These are phyloP conservation scores for Acanthiza pusilla DNA, from an alignment of 2,797 vertebrate species.

Conservation along the genomic window DNA sequence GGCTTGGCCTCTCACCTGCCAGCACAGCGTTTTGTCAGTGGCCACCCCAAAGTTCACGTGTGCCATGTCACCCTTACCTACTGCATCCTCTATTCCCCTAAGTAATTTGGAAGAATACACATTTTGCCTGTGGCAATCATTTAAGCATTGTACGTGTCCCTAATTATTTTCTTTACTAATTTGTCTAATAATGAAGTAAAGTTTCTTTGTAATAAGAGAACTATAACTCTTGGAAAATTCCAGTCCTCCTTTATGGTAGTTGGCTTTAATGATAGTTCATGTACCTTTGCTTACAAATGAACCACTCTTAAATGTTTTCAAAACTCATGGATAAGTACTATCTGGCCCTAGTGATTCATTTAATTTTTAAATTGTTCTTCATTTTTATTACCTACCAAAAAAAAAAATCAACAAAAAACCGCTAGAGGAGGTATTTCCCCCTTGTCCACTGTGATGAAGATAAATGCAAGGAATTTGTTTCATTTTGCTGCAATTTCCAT, in stretches of 20 bases:
- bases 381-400: not conserved
- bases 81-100: not conserved
- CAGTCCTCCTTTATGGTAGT: not conserved
- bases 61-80: not conserved
- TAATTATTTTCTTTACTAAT: slow-evolving; percentile 38
- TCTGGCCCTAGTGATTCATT: not conserved
- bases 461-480: not conserved
- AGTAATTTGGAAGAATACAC: not conserved
- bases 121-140: slow-evolving; percentile 9
- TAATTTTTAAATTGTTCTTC: not conserved
- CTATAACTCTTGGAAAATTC: not conserved
- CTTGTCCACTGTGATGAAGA: not conserved
- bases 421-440: not conserved
- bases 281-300: not conserved
- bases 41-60: not conserved
- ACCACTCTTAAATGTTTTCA: not conserved
- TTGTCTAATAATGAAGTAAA: slow-evolving; percentile 1
- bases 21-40: not conserved
- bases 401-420: not conserved
- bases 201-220: not conserved
- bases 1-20: not conserved
- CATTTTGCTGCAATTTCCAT: slow-evolving; percentile 10
- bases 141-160: not conserved
- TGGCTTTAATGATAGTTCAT: not conserved
- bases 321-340: not conserved